Base-by-base conservation (phyloP, 2,888 invertebrate genomes). In the Papilio demoleus region DNA sequence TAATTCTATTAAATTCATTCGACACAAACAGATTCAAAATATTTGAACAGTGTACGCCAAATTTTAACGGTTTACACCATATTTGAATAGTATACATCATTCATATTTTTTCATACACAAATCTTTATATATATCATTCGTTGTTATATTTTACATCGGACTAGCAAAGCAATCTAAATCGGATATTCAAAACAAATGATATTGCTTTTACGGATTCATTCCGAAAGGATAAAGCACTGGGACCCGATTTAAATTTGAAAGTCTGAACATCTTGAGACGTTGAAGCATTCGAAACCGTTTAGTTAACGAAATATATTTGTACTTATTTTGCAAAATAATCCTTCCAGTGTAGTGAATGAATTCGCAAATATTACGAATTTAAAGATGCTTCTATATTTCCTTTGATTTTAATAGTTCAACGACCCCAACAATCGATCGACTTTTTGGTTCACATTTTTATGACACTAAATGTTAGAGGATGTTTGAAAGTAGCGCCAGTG, bases 161-260 rank as follows among this genome's bases (percentile, higher is more conserved):
- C 22, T 24, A 56, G 14, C 27, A 11, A n/a, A 31, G 27, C 53
- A 31, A 31, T 31, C 3, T 34, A 45, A 65, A 62, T 62, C 62
- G 31, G 62, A 47, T 58, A 65, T 58, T 58, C 65, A 34, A 31
- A 65, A 58, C 65, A 42, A 65, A 65, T 53, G 60, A 62, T 19
- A 62, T 53, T 31, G 62, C 58, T 56, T 62, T 56, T 34, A 58
- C 22, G 45, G 62, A 58, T 56, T 58, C 45, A 63, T 31, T 34
- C 24, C 64, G 12, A 42, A 65, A 56, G 53, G 58, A 58, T 31
- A 31, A 31, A 65, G 53, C 53, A 36, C 40, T 38, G 36, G 53
- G 56, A 17, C n/a, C 34, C 45, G 34, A 22, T 45, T 65, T 42
- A 34, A 27, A 65, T 65, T 58, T 58, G 34, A 58, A 65, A 65